Evolutionary conservation across 2,888 invertebrate genomes (phyloP).

Genomic region (Gari tellinella): DNA sequence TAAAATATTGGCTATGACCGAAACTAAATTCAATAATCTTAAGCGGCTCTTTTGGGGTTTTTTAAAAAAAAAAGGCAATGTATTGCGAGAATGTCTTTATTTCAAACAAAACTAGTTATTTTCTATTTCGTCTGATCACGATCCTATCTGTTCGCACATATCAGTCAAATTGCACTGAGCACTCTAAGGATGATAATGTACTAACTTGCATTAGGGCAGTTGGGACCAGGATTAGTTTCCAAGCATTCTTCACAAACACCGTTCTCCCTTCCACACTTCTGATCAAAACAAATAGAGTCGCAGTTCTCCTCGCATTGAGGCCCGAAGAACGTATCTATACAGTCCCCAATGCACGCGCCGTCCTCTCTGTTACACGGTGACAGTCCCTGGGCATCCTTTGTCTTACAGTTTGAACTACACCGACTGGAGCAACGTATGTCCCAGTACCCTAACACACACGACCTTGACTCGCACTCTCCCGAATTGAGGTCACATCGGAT

Average conservation of each 20-base stretch:
- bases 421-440: constrained; percentile 7
- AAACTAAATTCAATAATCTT: no score
- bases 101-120: no score
- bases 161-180: no score
- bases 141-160: no score
- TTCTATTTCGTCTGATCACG: no score
- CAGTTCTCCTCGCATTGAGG: constrained; percentile 28
- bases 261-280: constrained; percentile 30
- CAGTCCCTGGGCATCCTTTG: neutral
- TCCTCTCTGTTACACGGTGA: constrained; percentile 24
- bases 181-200: no score
- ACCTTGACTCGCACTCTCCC: constrained; percentile 33
- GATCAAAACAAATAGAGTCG: constrained; percentile 41
- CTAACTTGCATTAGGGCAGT: constrained; percentile 48
- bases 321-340: constrained; percentile 26
- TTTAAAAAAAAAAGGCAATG: no score
- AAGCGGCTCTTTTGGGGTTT: no score
- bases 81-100: no score
- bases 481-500: constrained; percentile 28
- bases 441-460: constrained; percentile 32
- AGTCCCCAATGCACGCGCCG: constrained; percentile 27
- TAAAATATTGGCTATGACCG: no score
- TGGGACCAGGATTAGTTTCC: constrained; percentile 29
- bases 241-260: constrained; percentile 51
- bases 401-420: constrained; percentile 35